phyloP scores from a whole-genome alignment of 2,113 vertebrate species.

The Pollachius pollachius region DNA sequence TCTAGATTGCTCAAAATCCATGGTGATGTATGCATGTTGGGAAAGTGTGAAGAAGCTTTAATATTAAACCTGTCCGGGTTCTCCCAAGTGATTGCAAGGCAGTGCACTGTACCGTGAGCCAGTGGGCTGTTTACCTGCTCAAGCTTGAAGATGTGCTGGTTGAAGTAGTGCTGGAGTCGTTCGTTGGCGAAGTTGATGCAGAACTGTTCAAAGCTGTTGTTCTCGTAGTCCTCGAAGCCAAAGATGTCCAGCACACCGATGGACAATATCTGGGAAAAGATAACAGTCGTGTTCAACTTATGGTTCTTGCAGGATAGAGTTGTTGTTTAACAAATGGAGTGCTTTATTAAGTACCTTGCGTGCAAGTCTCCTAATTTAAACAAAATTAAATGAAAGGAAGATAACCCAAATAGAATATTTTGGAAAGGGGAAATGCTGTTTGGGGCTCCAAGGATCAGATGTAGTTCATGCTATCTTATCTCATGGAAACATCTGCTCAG shows the following conservation, averaged over 20 bases:
- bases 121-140: slow-evolving; percentile 80
- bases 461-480: not conserved
- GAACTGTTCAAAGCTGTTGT: slow-evolving; percentile 98
- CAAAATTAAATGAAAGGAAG: too few species aligned
- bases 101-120: not conserved
- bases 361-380: not conserved
- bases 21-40: slow-evolving; percentile 8
- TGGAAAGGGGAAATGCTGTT: too few species aligned
- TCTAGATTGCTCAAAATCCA: slow-evolving; percentile 25
- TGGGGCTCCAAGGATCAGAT: too few species aligned
- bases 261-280: slow-evolving; percentile 84
- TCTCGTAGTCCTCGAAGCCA: slow-evolving; percentile 98
- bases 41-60: not conserved
- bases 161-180: slow-evolving; percentile 97
- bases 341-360: too few species aligned
- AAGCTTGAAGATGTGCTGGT: slow-evolving; percentile 97
- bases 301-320: too few species aligned
- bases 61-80: too few species aligned
- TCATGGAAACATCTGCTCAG: not conserved
- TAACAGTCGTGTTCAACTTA: not conserved
- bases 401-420: too few species aligned
- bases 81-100: not conserved
- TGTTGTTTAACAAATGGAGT: too few species aligned
- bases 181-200: slow-evolving; percentile 99
- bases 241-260: slow-evolving; percentile 98